Base-by-base conservation (phyloP, 2,113 vertebrate species). In the Pangasianodon hypophthalmus region DNA sequence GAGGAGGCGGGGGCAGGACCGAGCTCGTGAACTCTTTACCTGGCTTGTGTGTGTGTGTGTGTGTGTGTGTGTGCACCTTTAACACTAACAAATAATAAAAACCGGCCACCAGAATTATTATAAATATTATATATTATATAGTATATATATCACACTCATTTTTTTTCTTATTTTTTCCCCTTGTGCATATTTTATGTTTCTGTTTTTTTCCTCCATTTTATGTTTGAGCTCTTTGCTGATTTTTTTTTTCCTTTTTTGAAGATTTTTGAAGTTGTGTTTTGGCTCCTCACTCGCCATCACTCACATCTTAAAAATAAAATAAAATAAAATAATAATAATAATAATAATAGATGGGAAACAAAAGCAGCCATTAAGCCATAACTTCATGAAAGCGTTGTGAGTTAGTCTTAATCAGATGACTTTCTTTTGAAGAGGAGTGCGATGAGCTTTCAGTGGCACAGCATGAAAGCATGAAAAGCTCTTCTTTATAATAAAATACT, bases 1-100 rank as follows among this genome's bases (percentile, higher is more conserved):
- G 18, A n/a, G 56, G 84, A 21, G 62, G 44, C 3, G 64, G 85
- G 16, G 48, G 50, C 64, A 71, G 85, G 50, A 21, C 46, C 85
- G 69, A 73, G 50, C 48, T 41, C 16, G 13, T 87, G 87, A 87
- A 88, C 80, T 88, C 82, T 52, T 90, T 84, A 90, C 90, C 90
- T 90, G 86, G 24, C n/a, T 5, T 24, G 73, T 48, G 73, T 48
- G 71, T 41, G 67, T 69, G 67, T 37, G 60, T 62, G 60, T 67
- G 69, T 73, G 73, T 77, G 73, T 77, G 73, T 77, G 73, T 77
- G 73, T 79, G 77, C 5, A 54, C 50, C 11, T 67, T 88, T 52
- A 87, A 88, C 93, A 95, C 92, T 92, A 94, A 94, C 92, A 92
- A 93, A 94, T 94, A 87, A 94, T 94, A 95, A 93, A 92, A 93